Conservation (phyloP, 2,888 invertebrate species). For the Oscheius sp. region DNA sequence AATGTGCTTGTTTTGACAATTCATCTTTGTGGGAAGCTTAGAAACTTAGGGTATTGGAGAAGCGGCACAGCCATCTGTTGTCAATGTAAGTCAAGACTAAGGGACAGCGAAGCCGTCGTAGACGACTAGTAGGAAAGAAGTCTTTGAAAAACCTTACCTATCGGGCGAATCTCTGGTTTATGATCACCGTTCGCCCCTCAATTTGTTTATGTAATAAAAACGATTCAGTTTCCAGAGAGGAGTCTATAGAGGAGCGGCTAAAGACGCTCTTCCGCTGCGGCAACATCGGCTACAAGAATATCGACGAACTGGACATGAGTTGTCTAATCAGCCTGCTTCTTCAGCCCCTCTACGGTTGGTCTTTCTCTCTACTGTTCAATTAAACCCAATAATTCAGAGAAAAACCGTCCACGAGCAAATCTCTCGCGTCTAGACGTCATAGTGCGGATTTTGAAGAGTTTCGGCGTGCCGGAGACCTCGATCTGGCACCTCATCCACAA, state of each 20-base stretch:
- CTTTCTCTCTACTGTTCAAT: not conserved
- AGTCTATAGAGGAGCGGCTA: conserved; percentile 43
- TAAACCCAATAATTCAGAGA: not conserved
- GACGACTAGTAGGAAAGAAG: too few species aligned
- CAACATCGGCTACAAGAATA: conserved; percentile 53
- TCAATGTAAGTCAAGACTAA: too few species aligned
- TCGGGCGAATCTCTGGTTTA: too few species aligned
- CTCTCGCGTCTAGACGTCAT: conserved; percentile 1
- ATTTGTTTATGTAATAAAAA: not conserved
- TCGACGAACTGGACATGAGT: conserved; percentile 43
- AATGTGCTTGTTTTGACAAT: too few species aligned
- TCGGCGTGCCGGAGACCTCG: conserved; percentile 45
- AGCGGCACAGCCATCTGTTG: too few species aligned
- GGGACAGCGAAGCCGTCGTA: too few species aligned
- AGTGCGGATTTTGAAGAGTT: conserved; percentile 48
- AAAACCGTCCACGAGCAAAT: not conserved
- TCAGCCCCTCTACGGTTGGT: conserved; percentile 52
- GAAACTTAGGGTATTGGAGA: too few species aligned
- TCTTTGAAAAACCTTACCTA: too few species aligned
- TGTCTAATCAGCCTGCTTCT: conserved; percentile 45
- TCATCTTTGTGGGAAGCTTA: too few species aligned
- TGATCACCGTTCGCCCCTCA: too few species aligned
- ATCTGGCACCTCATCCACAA: conserved; percentile 44
- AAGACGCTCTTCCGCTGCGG: conserved; percentile 50
- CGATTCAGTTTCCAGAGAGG: conserved; percentile 39